Evolutionary conservation across 92 coral and sea anemone species (phyloP).

Genomic region (Porites rus): DNA sequence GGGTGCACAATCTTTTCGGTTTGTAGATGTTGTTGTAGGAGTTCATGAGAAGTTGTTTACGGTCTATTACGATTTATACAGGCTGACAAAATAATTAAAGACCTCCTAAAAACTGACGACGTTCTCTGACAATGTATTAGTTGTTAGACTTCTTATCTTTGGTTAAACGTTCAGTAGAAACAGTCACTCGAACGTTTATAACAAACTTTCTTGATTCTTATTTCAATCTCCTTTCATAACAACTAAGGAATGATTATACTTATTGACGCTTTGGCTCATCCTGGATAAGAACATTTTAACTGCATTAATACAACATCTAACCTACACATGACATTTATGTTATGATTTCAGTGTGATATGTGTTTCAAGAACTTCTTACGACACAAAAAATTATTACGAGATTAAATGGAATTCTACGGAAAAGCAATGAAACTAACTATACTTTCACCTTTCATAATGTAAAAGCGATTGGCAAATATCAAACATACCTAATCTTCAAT

Average conservation of each 20-base stretch:
- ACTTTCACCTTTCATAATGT: background rate
- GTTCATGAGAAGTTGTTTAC: too few relatives aligned
- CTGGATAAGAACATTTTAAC: background rate
- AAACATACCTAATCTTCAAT: background rate
- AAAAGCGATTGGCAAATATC: background rate
- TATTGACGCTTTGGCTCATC: constrained; percentile 25
- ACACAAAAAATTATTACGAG: background rate
- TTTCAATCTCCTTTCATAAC: constrained; percentile 27
- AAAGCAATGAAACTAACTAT: background rate
- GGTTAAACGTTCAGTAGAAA: too few relatives aligned
- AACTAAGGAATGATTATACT: constrained; percentile 29
- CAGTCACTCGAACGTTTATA: background rate
- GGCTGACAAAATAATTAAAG: too few relatives aligned
- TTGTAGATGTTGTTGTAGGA: too few relatives aligned
- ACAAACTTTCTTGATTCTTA: background rate
- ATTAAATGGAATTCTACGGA: background rate
- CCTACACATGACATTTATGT: background rate
- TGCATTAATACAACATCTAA: background rate
- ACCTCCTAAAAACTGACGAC: too few relatives aligned
- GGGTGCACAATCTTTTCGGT: too few relatives aligned
- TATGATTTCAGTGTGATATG: too few relatives aligned
- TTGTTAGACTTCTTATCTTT: too few relatives aligned
- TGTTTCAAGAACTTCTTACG: background rate
- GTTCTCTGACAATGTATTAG: too few relatives aligned
- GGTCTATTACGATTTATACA: too few relatives aligned